Evolutionary conservation across 64 coral and sea anemone genomes (phyloP), one percentile per base, ranked within the genome.

Genomic region (Astreopora myriophthalma): DNA sequence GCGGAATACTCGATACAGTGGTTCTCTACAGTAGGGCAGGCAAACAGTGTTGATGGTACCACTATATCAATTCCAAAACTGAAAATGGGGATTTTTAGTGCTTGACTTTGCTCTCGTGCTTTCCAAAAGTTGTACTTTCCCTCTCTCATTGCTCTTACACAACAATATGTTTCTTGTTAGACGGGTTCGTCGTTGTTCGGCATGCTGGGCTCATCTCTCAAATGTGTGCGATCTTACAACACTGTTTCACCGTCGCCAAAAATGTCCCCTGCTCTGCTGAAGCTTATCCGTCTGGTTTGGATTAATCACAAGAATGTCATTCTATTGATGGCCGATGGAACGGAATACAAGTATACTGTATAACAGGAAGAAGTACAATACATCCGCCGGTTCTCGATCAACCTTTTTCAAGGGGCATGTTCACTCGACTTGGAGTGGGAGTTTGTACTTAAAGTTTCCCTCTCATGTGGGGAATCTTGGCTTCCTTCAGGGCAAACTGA

Each of bases 251-350:
- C 87, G 3, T 76, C 87, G 11, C 48, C 86, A 0, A 95, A 93
- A 76, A 93, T 95, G 79, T 93, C 93, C 3, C 91, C 94, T 22
- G 38, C 80, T 10, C 85, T 95, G 42, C 69, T 98, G 8, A 98
- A 95, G 70, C 90, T 95, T 20, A 76, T 95, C 33, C 80, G 94
- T 71, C 81, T 98, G 8, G 91, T 98, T 14, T 98, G 96, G 96
- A 92, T 98, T 30, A 98, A 95, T 49, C 96, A 95, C 28, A 98
- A 98, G 74, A 90, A 88, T 57, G 93, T 98, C 20, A 95, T 95
- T 36, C 63, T 98, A 9, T 87, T 98, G 2, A 90, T 98, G 96
- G 93, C 96, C 8, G 96, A 98, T 80, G 94, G 96, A 22, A 85
- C 90, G 8, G 93, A 98, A 48, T 90, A 92, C 44, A 98, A 95